Evolutionary conservation across 2,113 vertebrate species (phyloP), one percentile per base, ranked within the genome.

Genomic region (Octodon degus): DNA sequence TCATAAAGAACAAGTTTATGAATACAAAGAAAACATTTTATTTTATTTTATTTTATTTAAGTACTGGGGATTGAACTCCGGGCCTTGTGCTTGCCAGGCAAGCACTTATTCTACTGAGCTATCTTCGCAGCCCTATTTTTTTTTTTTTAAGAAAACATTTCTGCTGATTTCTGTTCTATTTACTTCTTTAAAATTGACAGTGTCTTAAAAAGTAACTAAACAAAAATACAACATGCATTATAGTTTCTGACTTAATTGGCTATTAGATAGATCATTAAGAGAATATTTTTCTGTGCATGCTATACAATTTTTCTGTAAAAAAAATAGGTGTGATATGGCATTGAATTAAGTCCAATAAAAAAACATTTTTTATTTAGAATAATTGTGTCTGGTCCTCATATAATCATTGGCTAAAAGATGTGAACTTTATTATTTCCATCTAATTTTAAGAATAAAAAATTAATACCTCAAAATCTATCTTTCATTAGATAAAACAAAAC

Each of bases 371-470:
- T 13, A 5, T 58, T 92, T 47, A 40, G 3, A 79, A 27, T 70
- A 40, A 82, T 83, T 87, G 13, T 5, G 32, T 40, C 53, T 89
- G 47, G 16, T 19, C 62, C 25, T 89, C 8, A 11, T 34, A 53
- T 47, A 65, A 40, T n/a, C 27, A 50, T 86, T 8, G 65, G 5
- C 11, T 22, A 50, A 88, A 76, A n/a, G 20, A 50, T 92, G 9
- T 47, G 65, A 53, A 55, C 67, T 83, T 74, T 76, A 12, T 65
- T 81, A 89, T 89, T 63, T 60, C 30, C 50, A 47, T 86, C 32
- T 53, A 65, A 74, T 94, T 97, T 83, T 94, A 55, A 86, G 37
- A 70, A 80, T 83, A 32, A 86, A 67, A 89, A 60, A 37, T 1
- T 7, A 86, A 7, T 85, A 2, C 17, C 32, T 5, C 7, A 4